Evolutionary conservation across 2,113 vertebrate species (phyloP), one percentile per base, ranked within the genome.

Genomic region (Chlorodrepanis virens): DNA sequence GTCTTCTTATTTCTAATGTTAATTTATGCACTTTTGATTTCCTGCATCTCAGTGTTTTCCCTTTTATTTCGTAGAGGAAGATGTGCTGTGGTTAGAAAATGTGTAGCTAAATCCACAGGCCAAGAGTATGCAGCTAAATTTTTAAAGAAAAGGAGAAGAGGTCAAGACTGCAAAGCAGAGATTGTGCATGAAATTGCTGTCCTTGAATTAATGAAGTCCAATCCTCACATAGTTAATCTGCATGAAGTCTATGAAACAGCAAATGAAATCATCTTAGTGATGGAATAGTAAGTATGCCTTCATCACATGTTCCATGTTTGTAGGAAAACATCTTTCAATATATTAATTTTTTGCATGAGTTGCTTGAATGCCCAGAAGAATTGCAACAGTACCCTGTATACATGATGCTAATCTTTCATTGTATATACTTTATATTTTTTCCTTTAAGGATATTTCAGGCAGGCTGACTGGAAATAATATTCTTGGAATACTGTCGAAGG

Each of bases 111-210:
- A 97, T 96, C 98, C 67, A 99, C 99, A 7, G 99, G 98, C 24
- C 99, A 99, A 94, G 98, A 98, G 60, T 99, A 99, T 44, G 99
- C 99, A 56, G 99, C 99, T 79, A 99, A 99, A 95, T 99, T 99
- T 93, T 97, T 99, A 4, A 98, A 99, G 91, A 99, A 99, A 96
- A 98, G 99, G 70, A 98, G 99, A 93, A 96, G 99, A 94, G 99
- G 99, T 20, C 99, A 99, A 17, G 99, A 99, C 96, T 99, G 99
- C 96, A 98, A 98, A 83, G 98, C 98, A 8, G 99, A 99, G 40
- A 99, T 99, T 72, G 90, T 99, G 4, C 99, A 99, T 35, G 99
- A 99, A 98, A 98, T 99, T 96, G 99, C 99, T 4, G 98, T 99
- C 14, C 98, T 99, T 91, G 99, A 99, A 89, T 82, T 98, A 84